Conservation (phyloP, 2,888 invertebrate genomes). For the Graphium colonna region DNA sequence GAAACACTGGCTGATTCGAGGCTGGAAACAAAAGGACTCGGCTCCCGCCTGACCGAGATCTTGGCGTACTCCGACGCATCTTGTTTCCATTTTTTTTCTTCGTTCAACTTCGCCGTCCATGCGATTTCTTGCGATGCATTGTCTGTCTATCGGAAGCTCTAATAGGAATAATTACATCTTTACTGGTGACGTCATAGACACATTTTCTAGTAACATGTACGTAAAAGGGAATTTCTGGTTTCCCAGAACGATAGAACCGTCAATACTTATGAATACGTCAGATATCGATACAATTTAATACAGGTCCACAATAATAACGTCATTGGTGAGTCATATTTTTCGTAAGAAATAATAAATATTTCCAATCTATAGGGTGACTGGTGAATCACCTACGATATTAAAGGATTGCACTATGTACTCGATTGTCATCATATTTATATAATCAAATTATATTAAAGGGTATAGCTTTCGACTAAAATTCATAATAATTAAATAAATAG, state of each 20-base stretch:
- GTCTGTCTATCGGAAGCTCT: conserved; percentile 70
- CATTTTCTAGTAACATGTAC: not conserved
- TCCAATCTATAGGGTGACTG: too few species aligned
- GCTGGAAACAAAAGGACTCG: conserved; percentile 76
- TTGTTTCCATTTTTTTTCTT: conserved; percentile 56
- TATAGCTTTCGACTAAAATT: too few species aligned
- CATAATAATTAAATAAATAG: too few species aligned
- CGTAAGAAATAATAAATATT: too few species aligned
- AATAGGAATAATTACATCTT: conserved; percentile 59
- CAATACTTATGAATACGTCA: conserved; percentile 2
- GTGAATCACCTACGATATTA: too few species aligned
- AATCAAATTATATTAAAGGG: too few species aligned
- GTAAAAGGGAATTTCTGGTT: not conserved
- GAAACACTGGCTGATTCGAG: conserved; percentile 77
- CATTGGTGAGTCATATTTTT: conserved; percentile 7
- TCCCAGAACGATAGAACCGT: conserved; percentile 1
- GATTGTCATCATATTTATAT: too few species aligned
- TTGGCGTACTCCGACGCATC: conserved; percentile 72
- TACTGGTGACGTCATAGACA: not conserved
- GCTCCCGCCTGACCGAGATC: conserved; percentile 78
- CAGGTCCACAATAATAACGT: conserved; percentile 1
- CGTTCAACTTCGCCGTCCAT: conserved; percentile 57
- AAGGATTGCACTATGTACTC: too few species aligned
- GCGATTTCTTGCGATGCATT: conserved; percentile 76
- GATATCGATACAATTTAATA: conserved; percentile 1